phyloP scores from a whole-genome alignment of 1,140 invertebrate species.

The Aphaenogaster ashmeadi region DNA sequence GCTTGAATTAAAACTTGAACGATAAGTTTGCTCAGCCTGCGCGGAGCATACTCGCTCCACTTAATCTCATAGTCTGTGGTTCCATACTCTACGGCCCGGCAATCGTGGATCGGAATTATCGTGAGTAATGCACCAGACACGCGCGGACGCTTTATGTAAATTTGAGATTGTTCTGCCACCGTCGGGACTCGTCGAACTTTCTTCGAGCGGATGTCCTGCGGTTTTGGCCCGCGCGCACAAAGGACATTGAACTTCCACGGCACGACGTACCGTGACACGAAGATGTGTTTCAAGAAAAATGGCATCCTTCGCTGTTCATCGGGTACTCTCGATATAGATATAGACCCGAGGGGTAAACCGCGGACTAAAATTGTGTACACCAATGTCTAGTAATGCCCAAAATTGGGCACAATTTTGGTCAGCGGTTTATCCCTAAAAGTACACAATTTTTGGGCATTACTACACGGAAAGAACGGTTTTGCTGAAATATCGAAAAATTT shows the following conservation, averaged over 20 bases:
- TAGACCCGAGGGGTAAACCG: too few species aligned
- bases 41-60: background rate
- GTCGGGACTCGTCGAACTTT: conserved; percentile 36
- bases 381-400: too few species aligned
- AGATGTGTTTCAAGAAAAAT: background rate
- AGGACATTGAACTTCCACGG: conserved; percentile 14
- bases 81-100: conserved; percentile 50
- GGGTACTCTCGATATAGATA: background rate
- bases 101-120: conserved; percentile 69
- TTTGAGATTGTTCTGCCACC: conserved; percentile 67
- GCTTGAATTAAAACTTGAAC: conserved; percentile 75
- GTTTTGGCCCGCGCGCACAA: background rate
- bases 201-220: conserved; percentile 18
- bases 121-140: conserved; percentile 72
- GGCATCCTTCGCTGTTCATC: background rate
- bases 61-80: conserved; percentile 57
- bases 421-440: too few species aligned
- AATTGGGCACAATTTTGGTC: too few species aligned
- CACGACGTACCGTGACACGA: background rate
- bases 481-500: too few species aligned
- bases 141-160: conserved; percentile 74
- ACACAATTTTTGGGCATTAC: too few species aligned
- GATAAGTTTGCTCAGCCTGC: conserved; percentile 64
- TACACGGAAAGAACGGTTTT: too few species aligned
- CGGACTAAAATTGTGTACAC: too few species aligned